Evolutionary conservation across 2,797 vertebrate species (phyloP).

Genomic region (Vireo griseus): DNA sequence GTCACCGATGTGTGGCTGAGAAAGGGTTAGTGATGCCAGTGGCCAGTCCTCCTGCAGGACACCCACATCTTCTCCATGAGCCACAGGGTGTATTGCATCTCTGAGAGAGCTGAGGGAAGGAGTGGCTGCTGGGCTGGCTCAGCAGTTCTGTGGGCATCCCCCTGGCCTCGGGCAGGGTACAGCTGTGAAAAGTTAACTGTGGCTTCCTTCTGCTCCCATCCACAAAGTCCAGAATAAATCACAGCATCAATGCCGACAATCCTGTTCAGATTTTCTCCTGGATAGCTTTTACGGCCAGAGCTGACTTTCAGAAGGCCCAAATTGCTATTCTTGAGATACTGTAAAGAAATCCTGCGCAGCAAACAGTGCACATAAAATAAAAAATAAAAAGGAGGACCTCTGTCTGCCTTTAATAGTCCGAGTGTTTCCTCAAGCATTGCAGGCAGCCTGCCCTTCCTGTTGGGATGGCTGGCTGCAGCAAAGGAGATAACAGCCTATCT

Average conservation of each 20-base stretch:
- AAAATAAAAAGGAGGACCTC: slow-evolving; percentile 1
- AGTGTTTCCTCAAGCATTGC: slow-evolving; percentile 14
- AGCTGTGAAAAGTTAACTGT: accelerated
- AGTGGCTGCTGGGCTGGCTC: not conserved
- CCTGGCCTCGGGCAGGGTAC: not conserved
- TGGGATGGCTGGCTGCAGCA: not conserved
- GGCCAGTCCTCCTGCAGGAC: not conserved
- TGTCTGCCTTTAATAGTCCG: slow-evolving; percentile 5
- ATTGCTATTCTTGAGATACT: not conserved
- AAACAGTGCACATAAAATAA: not conserved
- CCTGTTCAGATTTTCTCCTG: not conserved
- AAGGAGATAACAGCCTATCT: slow-evolving; percentile 50
- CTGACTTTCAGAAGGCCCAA: not conserved
- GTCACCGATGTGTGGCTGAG: not conserved
- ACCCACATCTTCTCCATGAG: not conserved
- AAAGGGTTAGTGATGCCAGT: not conserved
- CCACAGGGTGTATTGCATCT: accelerated
- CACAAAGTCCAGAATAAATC: not conserved
- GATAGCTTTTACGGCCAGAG: not conserved
- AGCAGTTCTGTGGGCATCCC: not conserved
- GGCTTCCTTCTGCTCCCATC: not conserved
- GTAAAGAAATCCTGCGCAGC: not conserved
- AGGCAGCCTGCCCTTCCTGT: slow-evolving; percentile 23
- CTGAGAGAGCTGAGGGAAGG: not conserved
- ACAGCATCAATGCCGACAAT: not conserved